Conservation (phyloP, 2,113 vertebrate genomes). For the Ploceus nigricollis region DNA sequence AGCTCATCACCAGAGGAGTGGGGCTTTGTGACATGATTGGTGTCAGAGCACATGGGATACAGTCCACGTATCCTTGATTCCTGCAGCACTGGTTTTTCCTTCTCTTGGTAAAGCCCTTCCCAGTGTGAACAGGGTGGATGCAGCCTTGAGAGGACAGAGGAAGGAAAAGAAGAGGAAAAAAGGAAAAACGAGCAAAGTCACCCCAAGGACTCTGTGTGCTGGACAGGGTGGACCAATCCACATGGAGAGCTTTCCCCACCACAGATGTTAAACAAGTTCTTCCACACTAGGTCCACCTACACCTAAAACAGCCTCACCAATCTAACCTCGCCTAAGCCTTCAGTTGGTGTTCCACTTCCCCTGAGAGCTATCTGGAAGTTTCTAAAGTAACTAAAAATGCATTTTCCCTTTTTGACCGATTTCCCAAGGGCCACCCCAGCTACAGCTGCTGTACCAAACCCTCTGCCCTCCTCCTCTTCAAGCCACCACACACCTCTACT, state of each 20-base stretch:
- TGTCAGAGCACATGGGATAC: not conserved
- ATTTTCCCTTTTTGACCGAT: rapidly evolving
- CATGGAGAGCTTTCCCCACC: not conserved
- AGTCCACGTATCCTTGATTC: not conserved
- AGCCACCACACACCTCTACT: not conserved
- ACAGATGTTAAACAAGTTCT: not conserved
- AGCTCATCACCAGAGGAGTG: not conserved
- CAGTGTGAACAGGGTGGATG: not conserved
- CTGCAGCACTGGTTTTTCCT: not conserved
- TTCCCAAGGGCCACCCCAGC: not conserved
- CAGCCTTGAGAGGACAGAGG: not conserved
- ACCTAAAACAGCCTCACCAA: not conserved
- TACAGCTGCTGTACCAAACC: not conserved
- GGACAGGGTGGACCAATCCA: not conserved
- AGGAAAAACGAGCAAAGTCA: not conserved
- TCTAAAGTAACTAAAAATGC: not conserved
- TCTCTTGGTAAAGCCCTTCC: not conserved
- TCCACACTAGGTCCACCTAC: not conserved
- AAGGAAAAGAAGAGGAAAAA: not conserved
- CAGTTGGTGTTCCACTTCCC: not conserved
- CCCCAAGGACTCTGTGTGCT: not conserved
- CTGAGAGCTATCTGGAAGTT: not conserved
- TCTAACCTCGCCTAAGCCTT: not conserved
- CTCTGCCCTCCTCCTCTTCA: not conserved
- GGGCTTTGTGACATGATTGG: rapidly evolving